Base-by-base conservation (phyloP, 2,888 invertebrate genomes). In the Polyploca ridens region DNA sequence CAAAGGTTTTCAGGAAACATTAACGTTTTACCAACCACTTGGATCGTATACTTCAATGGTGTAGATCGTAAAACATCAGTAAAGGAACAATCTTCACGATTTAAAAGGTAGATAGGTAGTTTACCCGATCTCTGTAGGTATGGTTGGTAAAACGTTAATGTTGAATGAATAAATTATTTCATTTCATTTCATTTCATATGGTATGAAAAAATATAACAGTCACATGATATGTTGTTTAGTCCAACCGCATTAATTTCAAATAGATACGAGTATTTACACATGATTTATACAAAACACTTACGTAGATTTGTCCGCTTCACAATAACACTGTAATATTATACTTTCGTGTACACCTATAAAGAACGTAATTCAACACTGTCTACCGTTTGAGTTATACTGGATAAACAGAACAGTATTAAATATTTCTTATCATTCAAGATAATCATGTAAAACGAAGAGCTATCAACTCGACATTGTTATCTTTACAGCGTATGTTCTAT, bases 371-470 rank as follows among this genome's bases (percentile, higher is more conserved):
- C 19, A 19, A 54, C 54, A 19, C 54, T 54, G n/a, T 8, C 54
- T 54, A 54, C 19, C 3, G 14, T 70, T 68, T 67, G 64, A 74
- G 61, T 69, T 69, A 67, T 66, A 66, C 61, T 65, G 57, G 14
- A 58, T 62, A 69, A 69, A 75, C 69, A 74, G 57, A 68, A 69
- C 49, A 64, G 69, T 64, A 70, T n/a, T n/a, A n/a, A n/a, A n/a
- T n/a, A n/a, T 69, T 69, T 64, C 66, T 82, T 81, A 82, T 79
- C 82, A 70, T 68, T 68, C 64, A 66, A 76, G 79, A 79, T 59
- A 41, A 38, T 61, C 19, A 38, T 41, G 41, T 33, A 61, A 41
- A 64, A 73, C 69, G 70, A 70, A 59, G 62, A 66, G 64, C 62
- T 69, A 71, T 61, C 67, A 66, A 71, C 69, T 69, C 67, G 62